Conservation (phyloP, 1,140 invertebrate species). For the Camponotus floridanus region DNA sequence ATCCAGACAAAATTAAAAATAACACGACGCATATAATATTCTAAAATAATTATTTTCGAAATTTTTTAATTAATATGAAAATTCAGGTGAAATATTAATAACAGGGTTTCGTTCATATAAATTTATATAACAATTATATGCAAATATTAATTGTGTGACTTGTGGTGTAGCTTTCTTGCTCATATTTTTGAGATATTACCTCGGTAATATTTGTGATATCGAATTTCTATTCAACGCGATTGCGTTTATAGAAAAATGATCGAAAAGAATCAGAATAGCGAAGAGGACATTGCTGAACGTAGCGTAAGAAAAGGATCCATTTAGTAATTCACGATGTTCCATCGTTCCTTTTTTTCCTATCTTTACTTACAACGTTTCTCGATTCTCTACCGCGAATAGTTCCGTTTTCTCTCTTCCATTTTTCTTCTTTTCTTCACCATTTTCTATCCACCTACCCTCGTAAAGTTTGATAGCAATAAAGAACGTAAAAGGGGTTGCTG, state of each 20-base stretch:
- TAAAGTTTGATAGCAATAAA: slow-evolving; percentile 46
- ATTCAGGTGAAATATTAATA: too few species aligned
- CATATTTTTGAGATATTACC: neutral
- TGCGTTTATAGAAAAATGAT: neutral
- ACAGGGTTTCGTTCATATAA: too few species aligned
- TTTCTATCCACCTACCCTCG: slow-evolving; percentile 14
- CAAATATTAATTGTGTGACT: too few species aligned
- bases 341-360: neutral
- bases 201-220: neutral
- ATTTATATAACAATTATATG: too few species aligned
- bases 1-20: too few species aligned
- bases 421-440: neutral
- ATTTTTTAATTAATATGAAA: too few species aligned
- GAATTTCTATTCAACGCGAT: neutral
- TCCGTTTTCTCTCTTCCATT: slow-evolving; percentile 1
- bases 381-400: neutral
- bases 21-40: too few species aligned
- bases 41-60: too few species aligned
- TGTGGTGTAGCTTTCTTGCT: neutral
- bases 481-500: slow-evolving; percentile 21
- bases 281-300: neutral
- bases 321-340: slow-evolving; percentile 23
- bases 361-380: slow-evolving; percentile 8
- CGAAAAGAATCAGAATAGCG: neutral
- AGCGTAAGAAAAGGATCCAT: slow-evolving; percentile 3